A percentile compares a stretch with the other conserved stretches of the same genome.
phyloP scores from a whole-genome alignment of 2,888 invertebrate genomes.

The Monopis laevigella region DNA sequence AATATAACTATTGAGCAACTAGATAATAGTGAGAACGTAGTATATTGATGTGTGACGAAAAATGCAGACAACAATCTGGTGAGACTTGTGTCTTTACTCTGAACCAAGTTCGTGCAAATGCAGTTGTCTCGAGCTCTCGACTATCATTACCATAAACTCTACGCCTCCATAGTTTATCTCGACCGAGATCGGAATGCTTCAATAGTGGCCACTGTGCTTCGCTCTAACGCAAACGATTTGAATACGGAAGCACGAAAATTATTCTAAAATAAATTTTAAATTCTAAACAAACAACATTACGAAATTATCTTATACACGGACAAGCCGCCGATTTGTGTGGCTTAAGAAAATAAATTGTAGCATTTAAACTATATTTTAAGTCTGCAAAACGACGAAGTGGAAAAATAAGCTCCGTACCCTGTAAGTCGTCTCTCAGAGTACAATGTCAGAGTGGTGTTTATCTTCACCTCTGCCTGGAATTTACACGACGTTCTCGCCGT shows the following conservation, averaged over 20 bases:
- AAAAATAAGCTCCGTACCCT: slow-evolving; percentile 7
- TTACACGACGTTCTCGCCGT: slow-evolving; percentile 51
- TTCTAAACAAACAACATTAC: background rate
- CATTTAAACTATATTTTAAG: slow-evolving; percentile 1
- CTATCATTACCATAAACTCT: slow-evolving; percentile 10
- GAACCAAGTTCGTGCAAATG: slow-evolving; percentile 11
- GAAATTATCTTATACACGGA: too few species aligned
- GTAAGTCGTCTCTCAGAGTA: slow-evolving; percentile 11
- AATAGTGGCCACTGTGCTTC: background rate
- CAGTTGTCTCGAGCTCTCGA: slow-evolving; percentile 4
- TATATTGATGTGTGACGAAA: too few species aligned
- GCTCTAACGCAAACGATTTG: background rate
- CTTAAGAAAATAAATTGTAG: slow-evolving; percentile 1
- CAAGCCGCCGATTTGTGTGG: too few species aligned
- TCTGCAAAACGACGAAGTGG: slow-evolving; percentile 2
- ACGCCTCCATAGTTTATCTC: background rate
- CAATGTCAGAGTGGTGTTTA: slow-evolving; percentile 10
- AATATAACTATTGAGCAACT: too few species aligned
- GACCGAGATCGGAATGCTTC: slow-evolving; percentile 9
- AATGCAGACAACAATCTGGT: background rate
- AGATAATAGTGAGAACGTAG: too few species aligned
- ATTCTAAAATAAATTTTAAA: background rate
- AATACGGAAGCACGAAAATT: background rate
- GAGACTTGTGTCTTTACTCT: background rate
- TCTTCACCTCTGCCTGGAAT: slow-evolving; percentile 34